phyloP scores from a whole-genome alignment of 1,140 invertebrate genomes.

The Piezodorus guildinii region DNA sequence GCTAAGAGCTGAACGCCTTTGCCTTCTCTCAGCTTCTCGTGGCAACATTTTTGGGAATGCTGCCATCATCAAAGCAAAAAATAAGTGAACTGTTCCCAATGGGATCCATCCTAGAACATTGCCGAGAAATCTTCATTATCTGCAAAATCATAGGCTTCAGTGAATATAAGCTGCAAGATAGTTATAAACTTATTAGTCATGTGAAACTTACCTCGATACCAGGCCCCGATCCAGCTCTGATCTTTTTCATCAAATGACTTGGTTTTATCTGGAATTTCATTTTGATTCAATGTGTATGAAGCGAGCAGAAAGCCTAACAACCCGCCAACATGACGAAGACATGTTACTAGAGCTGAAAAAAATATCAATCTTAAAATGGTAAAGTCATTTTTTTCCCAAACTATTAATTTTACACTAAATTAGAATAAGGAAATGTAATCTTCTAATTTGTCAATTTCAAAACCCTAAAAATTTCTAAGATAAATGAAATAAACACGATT shows the following conservation, averaged over 20 bases:
- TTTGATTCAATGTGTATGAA: conserved; percentile 26
- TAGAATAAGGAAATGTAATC: too few relatives aligned
- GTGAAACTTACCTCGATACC: conserved; percentile 34
- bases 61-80: conserved; percentile 24
- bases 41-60: conserved; percentile 27
- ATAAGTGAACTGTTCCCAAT: conserved; percentile 22
- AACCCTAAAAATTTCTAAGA: too few relatives aligned
- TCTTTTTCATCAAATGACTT: conserved; percentile 30
- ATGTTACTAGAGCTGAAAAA: conserved; percentile 30
- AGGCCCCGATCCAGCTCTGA: conserved; percentile 35
- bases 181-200: neutral
- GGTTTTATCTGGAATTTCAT: conserved; percentile 22
- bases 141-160: neutral
- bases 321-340: conserved; percentile 32
- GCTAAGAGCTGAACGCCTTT: neutral
- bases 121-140: conserved; percentile 8
- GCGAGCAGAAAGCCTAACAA: conserved; percentile 30
- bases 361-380: too few relatives aligned
- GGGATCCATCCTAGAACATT: conserved; percentile 28
- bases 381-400: too few relatives aligned
- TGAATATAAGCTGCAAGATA: neutral
- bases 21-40: conserved; percentile 23
- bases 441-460: too few relatives aligned
- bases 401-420: too few relatives aligned
- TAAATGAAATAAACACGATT: too few relatives aligned